Evolutionary conservation across 2,888 invertebrate species (phyloP), one percentile per base, ranked within the genome.

Genomic region (Boloria selene): DNA sequence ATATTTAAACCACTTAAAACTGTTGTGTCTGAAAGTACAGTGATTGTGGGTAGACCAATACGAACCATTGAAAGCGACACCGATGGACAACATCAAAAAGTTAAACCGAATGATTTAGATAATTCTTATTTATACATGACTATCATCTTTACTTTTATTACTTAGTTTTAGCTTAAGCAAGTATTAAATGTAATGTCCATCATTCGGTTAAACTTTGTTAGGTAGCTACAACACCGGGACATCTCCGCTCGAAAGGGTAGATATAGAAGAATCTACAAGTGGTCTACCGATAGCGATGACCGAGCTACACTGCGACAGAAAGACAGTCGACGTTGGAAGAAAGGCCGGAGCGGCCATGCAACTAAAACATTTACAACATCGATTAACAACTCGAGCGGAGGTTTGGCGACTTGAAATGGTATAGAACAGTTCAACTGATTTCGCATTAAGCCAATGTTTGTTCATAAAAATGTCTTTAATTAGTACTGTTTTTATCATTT

Each of bases 301-400:
- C 79, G 82, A 82, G 78, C 88, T 90, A 88, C 85, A 84, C 79
- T 88, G 88, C 87, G 84, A 88, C 86, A 88, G 83, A 85, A 83
- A 83, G 81, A 86, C 77, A 86, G 85, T 85, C 83, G 82, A 86
- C 80, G 75, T 81, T 86, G 86, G 88, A 89, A 87, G 88, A 85
- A 82, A 79, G 81, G 86, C 86, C 86, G 83, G 80, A 85, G 84
- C 81, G 88, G 88, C 89, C 85, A 90, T 90, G 90, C 88, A 88
- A 81, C 91, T 91, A 91, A 90, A 88, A 91, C 91, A 87, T 82
- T 83, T 86, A 92, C 92, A 92, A 92, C 91, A 92, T 87, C 89
- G 85, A 90, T 79, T 86, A 83, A 79, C 80, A 85, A 81, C 83
- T 84, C 83, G 87, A 88, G 87, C 90, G 86, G 86, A 89, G 87